Evolutionary conservation across 2,888 invertebrate species (phyloP).

Genomic region (Mallateleia sp.): DNA sequence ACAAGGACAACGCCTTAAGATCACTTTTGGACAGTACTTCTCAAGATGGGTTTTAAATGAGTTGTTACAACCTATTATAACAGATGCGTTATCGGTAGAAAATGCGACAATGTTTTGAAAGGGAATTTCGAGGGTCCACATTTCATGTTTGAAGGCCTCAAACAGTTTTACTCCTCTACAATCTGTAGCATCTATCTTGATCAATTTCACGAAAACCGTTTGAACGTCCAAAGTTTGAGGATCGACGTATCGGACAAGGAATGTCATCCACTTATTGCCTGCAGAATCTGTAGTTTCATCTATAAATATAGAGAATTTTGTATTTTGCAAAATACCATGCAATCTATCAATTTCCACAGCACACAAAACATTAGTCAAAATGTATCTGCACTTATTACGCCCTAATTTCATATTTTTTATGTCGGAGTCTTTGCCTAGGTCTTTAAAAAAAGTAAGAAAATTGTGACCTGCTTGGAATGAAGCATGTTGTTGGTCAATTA

Average conservation of each 20-base stretch:
- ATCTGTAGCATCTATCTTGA: conserved; percentile 28
- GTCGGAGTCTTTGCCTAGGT: not conserved
- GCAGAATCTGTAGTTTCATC: conserved; percentile 45
- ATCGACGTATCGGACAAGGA: conserved; percentile 46
- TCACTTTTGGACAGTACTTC: conserved; percentile 3
- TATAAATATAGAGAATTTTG: conserved; percentile 37
- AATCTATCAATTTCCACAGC: conserved; percentile 18
- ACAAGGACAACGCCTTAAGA: conserved; percentile 21
- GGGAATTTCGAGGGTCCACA: conserved; percentile 63
- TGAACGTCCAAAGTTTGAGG: not conserved
- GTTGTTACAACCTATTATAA: conserved; percentile 42
- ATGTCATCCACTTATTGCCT: conserved; percentile 44
- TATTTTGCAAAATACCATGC: conserved; percentile 9
- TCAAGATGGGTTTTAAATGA: conserved; percentile 65
- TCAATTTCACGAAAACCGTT: conserved; percentile 31
- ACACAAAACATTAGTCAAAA: conserved; percentile 35
- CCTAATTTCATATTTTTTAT: conserved; percentile 1
- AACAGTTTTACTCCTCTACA: conserved; percentile 33
- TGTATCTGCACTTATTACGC: conserved; percentile 10
- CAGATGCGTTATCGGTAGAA: conserved; percentile 42
- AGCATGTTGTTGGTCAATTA: too few relatives aligned
- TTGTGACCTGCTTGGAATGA: not conserved
- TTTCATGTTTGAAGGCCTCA: conserved; percentile 33
- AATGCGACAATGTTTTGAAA: conserved; percentile 62
- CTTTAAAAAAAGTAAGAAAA: conserved; percentile 14